These are phyloP conservation scores for Ceyx melanurus DNA, from an alignment of 2,113 vertebrate genomes.

Conservation along the genomic window DNA sequence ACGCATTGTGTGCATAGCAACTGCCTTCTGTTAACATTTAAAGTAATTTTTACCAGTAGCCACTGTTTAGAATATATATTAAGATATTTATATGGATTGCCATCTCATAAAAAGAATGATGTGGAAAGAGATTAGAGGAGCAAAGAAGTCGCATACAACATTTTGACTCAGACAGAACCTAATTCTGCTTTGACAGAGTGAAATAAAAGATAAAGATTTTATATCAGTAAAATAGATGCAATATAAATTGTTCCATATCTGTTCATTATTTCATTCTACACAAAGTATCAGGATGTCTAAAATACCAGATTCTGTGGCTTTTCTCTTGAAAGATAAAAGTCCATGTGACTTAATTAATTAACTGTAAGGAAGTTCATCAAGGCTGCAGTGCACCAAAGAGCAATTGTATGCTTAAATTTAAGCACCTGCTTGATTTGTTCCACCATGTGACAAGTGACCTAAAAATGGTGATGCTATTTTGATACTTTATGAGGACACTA, in stretches of 20 bases:
- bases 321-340: background rate
- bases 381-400: background rate
- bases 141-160: background rate
- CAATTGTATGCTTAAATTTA: background rate
- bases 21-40: background rate
- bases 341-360: background rate
- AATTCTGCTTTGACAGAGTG: background rate
- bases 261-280: background rate
- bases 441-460: background rate
- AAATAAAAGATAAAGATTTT: background rate
- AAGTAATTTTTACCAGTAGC: background rate
- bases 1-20: background rate
- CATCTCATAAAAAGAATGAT: background rate
- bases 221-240: background rate
- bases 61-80: background rate
- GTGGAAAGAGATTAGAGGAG: background rate
- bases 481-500: background rate
- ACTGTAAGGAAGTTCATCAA: background rate
- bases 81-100: background rate
- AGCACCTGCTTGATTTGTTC: background rate
- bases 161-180: background rate
- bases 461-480: slow-evolving; percentile 41
- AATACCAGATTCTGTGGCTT: background rate
- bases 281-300: background rate
- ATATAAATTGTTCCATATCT: background rate